These are phyloP conservation scores for Cyclina sinensis DNA, from an alignment of 1,140 invertebrate species.

Conservation along the genomic window DNA sequence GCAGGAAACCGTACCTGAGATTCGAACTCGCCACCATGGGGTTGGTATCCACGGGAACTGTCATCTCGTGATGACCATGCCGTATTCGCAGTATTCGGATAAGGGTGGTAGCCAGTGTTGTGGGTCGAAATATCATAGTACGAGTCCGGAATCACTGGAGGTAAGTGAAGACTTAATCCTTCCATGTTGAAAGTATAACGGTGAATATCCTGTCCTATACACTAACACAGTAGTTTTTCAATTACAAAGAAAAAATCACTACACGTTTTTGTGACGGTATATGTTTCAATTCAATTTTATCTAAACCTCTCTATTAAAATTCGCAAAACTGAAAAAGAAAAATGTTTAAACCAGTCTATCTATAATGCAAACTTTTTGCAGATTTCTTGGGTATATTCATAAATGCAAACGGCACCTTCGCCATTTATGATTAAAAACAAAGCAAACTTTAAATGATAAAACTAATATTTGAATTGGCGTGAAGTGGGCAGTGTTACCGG, in stretches of 20 bases:
- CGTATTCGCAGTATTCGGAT: not conserved
- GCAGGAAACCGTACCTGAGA: not conserved
- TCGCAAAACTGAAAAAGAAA: too few species aligned
- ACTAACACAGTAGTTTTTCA: too few species aligned
- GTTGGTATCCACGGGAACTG: not conserved
- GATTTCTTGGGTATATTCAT: not conserved
- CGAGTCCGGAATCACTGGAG: slow-evolving; percentile 55
- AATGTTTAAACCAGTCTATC: too few species aligned
- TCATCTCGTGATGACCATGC: slow-evolving; percentile 50
- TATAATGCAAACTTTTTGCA: not conserved
- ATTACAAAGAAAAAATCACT: too few species aligned
- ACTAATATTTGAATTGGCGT: slow-evolving; percentile 65
- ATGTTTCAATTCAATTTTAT: too few species aligned
- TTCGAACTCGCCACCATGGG: slow-evolving; percentile 25
- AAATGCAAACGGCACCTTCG: slow-evolving; percentile 30
- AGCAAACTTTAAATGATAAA: slow-evolving; percentile 60
- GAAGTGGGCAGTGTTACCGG: slow-evolving; percentile 56
- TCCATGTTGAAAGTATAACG: slow-evolving; percentile 49
- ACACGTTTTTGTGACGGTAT: too few species aligned
- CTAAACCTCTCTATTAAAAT: too few species aligned
- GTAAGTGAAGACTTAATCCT: slow-evolving; percentile 26
- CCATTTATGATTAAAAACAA: slow-evolving; percentile 59
- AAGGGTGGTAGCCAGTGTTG: slow-evolving; percentile 13
- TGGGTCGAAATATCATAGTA: slow-evolving; percentile 62
- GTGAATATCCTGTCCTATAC: too few species aligned